Percentiles rank a stretch among this genome's conserved stretches.
Conservation (phyloP, 2,113 vertebrate species). For the Eulemur rufifrons region DNA sequence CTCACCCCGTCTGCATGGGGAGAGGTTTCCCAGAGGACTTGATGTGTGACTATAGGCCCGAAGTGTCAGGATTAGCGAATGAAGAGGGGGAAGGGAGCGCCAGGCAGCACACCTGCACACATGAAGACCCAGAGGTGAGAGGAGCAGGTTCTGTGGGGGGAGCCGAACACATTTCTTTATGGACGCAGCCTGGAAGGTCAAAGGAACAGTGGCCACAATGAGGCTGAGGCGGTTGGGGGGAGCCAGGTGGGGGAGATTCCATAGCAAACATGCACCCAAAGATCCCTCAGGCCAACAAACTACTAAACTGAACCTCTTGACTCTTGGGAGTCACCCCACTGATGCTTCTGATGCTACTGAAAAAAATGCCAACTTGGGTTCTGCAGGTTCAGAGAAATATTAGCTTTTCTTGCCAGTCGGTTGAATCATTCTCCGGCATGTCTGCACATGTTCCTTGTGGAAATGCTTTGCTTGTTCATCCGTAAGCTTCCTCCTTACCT, state of each 20-base stretch:
- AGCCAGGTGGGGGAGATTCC: not conserved
- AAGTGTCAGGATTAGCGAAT: not conserved
- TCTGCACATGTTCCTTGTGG: slow-evolving; percentile 90
- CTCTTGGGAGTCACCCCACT: slow-evolving; percentile 92
- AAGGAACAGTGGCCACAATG: not conserved
- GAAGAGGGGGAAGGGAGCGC: not conserved
- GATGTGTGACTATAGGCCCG: not conserved
- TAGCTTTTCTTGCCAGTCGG: slow-evolving; percentile 87
- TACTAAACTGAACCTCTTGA: slow-evolving; percentile 90
- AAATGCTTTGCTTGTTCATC: slow-evolving; percentile 90
- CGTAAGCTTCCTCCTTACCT: slow-evolving; percentile 87
- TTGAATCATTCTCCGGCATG: slow-evolving; percentile 88
- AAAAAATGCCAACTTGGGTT: slow-evolving; percentile 89
- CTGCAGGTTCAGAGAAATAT: slow-evolving; percentile 91
- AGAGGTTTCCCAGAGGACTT: not conserved
- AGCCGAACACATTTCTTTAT: not conserved
- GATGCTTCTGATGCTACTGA: slow-evolving; percentile 91
- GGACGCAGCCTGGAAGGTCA: not conserved
- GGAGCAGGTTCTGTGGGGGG: no score
- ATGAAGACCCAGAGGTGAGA: not conserved
- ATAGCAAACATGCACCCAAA: slow-evolving; percentile 90
- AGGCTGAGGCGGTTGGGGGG: not conserved
- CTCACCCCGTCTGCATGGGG: not conserved
- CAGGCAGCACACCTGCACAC: fast-evolving
- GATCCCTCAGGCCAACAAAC: slow-evolving; percentile 92